These are phyloP conservation scores for Silurus asotus DNA, from an alignment of 2,113 vertebrate species.

Conservation along the genomic window DNA sequence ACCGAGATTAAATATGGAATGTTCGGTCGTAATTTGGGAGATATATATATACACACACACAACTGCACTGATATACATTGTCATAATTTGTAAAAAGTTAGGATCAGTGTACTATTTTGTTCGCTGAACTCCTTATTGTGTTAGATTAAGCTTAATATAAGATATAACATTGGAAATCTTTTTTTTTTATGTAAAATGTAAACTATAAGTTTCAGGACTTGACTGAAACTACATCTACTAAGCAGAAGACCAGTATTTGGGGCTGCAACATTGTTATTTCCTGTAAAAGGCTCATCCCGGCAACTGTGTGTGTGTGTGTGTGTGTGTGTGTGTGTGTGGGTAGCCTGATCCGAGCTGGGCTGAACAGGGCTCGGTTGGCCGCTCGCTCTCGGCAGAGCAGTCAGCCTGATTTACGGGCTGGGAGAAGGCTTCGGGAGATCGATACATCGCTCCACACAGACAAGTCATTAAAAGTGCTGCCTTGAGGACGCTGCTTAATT, in stretches of 20 bases:
- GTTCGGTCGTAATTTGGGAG: slow-evolving; percentile 4
- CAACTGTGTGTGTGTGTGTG: not conserved
- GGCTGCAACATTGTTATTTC: not conserved
- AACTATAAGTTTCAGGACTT: not conserved
- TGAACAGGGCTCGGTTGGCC: not conserved
- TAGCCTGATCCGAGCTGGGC: not conserved
- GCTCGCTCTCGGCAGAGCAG: not conserved
- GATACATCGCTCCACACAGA: slow-evolving; percentile 59
- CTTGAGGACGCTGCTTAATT: slow-evolving; percentile 68
- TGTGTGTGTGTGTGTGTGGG: not conserved
- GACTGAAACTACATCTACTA: not conserved
- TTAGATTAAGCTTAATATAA: not conserved
- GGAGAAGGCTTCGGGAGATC: slow-evolving; percentile 50
- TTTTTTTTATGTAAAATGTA: not conserved
- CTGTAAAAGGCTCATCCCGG: not conserved
- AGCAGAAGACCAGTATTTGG: not conserved
- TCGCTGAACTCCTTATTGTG: not conserved
- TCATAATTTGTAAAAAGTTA: too few species aligned
- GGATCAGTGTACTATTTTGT: not conserved
- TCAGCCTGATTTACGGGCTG: slow-evolving; percentile 50
- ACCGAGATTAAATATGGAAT: slow-evolving; percentile 19
- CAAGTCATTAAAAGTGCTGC: slow-evolving; percentile 63
- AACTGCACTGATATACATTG: too few species aligned
- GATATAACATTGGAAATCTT: not conserved
- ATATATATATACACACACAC: too few species aligned